These are phyloP conservation scores for Serilophus lunatus DNA, from an alignment of 2,113 vertebrate genomes.

Conservation along the genomic window DNA sequence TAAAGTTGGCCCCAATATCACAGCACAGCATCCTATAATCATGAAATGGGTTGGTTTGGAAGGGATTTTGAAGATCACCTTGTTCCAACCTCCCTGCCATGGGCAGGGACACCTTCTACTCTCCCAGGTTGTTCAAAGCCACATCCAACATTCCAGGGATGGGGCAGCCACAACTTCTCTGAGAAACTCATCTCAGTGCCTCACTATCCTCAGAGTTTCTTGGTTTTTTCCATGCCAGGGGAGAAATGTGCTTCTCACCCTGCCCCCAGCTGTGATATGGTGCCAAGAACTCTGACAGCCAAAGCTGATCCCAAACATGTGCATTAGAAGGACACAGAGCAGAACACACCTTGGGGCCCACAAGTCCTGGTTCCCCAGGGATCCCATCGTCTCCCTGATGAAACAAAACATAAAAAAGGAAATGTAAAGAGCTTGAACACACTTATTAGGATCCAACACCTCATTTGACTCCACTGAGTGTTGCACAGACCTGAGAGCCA, in stretches of 20 bases:
- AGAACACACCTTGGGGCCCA: slow-evolving; percentile 78
- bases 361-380: slow-evolving; percentile 78
- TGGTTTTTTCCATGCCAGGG: neutral
- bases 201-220: neutral
- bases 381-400: slow-evolving; percentile 84
- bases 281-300: neutral
- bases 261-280: neutral
- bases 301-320: neutral
- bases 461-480: neutral
- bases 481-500: neutral
- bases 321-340: neutral
- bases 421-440: neutral
- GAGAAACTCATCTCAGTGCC: fast-evolving
- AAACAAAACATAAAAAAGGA: neutral
- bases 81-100: neutral
- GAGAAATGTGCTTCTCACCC: neutral
- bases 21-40: neutral
- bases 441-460: fast-evolving
- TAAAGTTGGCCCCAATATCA: neutral
- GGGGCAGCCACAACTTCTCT: neutral
- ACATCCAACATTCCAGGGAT: no score
- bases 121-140: neutral
- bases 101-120: neutral
- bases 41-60: neutral
- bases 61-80: neutral